Evolutionary conservation across 2,797 vertebrate genomes (phyloP), one percentile per base, ranked within the genome.

Genomic region (Ctenochaetus hawaiiensis): DNA sequence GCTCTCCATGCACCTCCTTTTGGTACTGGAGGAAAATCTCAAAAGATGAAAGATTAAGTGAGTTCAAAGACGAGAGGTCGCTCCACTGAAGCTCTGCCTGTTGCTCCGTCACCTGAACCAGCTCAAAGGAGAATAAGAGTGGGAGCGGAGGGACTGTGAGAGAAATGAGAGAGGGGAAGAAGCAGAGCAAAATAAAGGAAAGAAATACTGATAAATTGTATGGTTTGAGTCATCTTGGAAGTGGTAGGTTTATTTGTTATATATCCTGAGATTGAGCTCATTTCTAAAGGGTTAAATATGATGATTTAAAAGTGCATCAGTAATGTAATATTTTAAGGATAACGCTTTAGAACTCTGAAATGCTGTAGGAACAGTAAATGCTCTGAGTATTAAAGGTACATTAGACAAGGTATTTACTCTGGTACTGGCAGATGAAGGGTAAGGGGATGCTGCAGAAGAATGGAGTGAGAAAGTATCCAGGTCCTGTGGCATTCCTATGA

Each of bases 381-480:
- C 8, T 34, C 12, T 64, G 17, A 20, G 51, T 37, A 37, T 23
- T 20, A 12, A 65, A 64, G 18, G 17, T 69, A 4, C 22, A 37
- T 17, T 43, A 20, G 5, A 37, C 0, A 56, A 13, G 23, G 82
- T 84, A 94, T 79, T 97, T 95, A 97, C 97, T 94, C 78, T 96
- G 91, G 72, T 94, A 96, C 89, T 98, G 95, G 92, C 97, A 99
- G 93, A 98, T 93, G 88, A 96, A 97, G 20, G 96, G 97, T 81
- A 98, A 90, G 2, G 90, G 84, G 77, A 97, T 75, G 78, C 92
- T 91, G 85, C 97, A 98, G 88, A 96, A 97, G 91, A 98, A 96
- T 48, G 95, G 91, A 63, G 93, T 94, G 71, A 97, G 95, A 87
- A 96, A 96, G 89, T 95, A 96, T 87, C 90, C 94, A 39, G 87